Percentiles rank a stretch among this genome's conserved stretches.
These are phyloP conservation scores for Chaenocephalus aceratus DNA, from an alignment of 2,113 vertebrate genomes.

Conservation along the genomic window DNA sequence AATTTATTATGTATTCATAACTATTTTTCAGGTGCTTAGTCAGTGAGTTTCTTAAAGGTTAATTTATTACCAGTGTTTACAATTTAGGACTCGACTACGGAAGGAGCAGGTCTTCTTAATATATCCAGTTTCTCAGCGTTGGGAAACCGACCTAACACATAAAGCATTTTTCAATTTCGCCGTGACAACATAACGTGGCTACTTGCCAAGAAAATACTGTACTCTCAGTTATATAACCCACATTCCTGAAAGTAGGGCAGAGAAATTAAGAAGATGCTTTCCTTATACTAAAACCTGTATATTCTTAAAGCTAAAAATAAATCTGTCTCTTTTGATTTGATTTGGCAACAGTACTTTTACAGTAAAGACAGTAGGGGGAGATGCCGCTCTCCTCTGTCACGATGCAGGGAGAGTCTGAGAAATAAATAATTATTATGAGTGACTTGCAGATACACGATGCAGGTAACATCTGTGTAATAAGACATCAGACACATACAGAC, in stretches of 20 bases:
- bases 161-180: background rate
- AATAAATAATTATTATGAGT: constrained; percentile 49
- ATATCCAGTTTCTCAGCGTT: background rate
- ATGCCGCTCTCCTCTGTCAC: constrained; percentile 61
- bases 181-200: background rate
- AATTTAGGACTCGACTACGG: background rate
- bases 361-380: constrained; percentile 73
- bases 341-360: constrained; percentile 27
- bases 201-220: too few species aligned
- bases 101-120: background rate
- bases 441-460: constrained; percentile 39
- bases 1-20: background rate
- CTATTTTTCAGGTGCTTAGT: background rate
- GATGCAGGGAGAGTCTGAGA: constrained; percentile 8
- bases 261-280: background rate
- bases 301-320: background rate
- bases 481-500: constrained; percentile 28
- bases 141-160: background rate
- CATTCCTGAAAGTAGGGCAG: background rate
- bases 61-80: background rate
- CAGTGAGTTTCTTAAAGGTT: background rate
- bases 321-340: background rate
- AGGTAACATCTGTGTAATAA: constrained; percentile 33
- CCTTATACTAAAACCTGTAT: background rate
- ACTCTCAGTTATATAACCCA: background rate